phyloP scores from a whole-genome alignment of 64 coral and sea anemone species.

The Stichodactyla helianthus region DNA sequence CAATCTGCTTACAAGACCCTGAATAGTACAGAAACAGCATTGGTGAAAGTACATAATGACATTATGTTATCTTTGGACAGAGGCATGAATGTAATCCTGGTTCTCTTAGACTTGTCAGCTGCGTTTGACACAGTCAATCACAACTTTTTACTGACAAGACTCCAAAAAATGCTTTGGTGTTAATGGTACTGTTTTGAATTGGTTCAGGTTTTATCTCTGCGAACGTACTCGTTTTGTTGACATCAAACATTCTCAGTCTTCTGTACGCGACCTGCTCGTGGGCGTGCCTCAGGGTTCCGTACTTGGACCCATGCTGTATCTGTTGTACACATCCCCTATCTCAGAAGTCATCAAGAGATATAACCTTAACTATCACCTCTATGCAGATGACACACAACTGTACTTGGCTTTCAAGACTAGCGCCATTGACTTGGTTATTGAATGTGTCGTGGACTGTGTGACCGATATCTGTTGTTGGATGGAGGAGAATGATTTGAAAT shows the following conservation, averaged over 20 bases:
- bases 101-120: neutral
- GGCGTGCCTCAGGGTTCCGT: neutral
- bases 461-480: constrained; percentile 19
- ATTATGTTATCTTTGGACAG: neutral
- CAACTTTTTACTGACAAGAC: constrained; percentile 6
- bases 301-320: neutral
- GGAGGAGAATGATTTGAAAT: constrained; percentile 22
- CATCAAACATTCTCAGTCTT: neutral
- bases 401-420: neutral
- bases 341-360: neutral
- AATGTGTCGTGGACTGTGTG: constrained; percentile 5
- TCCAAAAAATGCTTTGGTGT: constrained; percentile 6
- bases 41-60: constrained; percentile 37
- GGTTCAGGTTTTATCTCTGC: constrained; percentile 26
- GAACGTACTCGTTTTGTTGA: constrained; percentile 20
- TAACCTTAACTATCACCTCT: constrained; percentile 4
- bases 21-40: constrained; percentile 38
- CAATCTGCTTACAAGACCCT: constrained; percentile 29
- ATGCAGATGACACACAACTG: constrained; percentile 24
- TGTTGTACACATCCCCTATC: neutral
- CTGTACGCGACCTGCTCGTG: neutral
- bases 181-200: constrained; percentile 18
- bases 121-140: constrained; percentile 23
- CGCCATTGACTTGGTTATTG: neutral
- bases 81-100: too few relatives aligned